Evolutionary conservation across 2,888 invertebrate species (phyloP).

Genomic region (Eilema griseolum): DNA sequence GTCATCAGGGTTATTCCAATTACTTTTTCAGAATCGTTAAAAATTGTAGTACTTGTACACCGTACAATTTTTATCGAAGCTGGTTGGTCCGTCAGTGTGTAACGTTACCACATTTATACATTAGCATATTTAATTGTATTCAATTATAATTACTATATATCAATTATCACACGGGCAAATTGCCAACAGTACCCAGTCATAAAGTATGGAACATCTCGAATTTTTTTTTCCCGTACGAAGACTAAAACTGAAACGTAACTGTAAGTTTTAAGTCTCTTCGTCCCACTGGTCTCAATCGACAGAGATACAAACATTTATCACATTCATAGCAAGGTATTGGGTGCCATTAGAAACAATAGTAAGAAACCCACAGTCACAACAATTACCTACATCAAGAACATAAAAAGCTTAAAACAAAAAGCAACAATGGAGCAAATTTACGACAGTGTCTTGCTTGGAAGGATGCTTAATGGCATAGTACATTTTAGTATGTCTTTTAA

Average conservation of each 20-base stretch:
- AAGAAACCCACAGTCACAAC: conserved; percentile 74
- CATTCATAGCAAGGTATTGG: conserved; percentile 66
- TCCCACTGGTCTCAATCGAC: conserved; percentile 67
- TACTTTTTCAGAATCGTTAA: no score
- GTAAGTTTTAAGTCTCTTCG: conserved; percentile 57
- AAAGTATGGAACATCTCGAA: neutral
- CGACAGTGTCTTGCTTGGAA: conserved; percentile 68
- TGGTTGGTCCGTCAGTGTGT: conserved; percentile 12
- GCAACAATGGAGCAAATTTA: conserved; percentile 71
- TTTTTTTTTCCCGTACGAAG: conserved; percentile 23
- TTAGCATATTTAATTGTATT: conserved; percentile 10
- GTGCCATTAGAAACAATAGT: conserved; percentile 66
- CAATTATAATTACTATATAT: neutral
- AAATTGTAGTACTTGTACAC: conserved; percentile 23
- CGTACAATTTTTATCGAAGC: conserved; percentile 27
- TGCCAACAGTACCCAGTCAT: conserved; percentile 6
- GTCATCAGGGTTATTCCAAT: conserved; percentile 66
- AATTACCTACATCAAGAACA: conserved; percentile 73
- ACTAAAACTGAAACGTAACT: conserved; percentile 21
- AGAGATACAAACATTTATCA: conserved; percentile 65
- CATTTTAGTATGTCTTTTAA: conserved; percentile 68
- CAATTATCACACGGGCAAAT: neutral
- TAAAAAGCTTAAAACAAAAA: conserved; percentile 74
- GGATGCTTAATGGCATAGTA: conserved; percentile 69
- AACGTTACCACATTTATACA: neutral